phyloP scores from a whole-genome alignment of 1,140 invertebrate species.

The Cotesia vestalis region DNA sequence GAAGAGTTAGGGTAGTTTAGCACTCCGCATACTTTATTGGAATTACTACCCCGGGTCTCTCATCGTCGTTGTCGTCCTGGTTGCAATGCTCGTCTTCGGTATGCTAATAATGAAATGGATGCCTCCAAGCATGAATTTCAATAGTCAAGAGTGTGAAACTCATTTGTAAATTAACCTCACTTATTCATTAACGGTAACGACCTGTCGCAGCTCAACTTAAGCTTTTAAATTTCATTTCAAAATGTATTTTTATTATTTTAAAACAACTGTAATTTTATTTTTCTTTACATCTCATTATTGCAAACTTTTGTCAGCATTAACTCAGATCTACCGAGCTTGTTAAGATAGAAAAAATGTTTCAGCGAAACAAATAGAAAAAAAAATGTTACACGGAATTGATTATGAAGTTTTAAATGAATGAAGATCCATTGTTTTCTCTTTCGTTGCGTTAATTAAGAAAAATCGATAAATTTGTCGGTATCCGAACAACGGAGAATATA shows the following conservation, averaged over 20 bases:
- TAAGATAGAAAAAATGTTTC: too few species aligned
- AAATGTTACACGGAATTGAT: too few species aligned
- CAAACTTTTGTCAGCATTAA: too few species aligned
- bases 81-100: slow-evolving; percentile 29
- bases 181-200: slow-evolving; percentile 62
- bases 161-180: slow-evolving; percentile 62
- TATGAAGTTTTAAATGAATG: too few species aligned
- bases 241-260: slow-evolving; percentile 3
- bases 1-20: too few species aligned
- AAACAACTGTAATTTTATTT: neutral
- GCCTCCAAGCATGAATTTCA: slow-evolving; percentile 49
- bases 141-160: slow-evolving; percentile 51
- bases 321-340: too few species aligned
- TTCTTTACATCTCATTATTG: neutral
- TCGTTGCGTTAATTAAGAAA: too few species aligned
- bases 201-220: slow-evolving; percentile 41
- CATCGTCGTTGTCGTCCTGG: slow-evolving; percentile 4
- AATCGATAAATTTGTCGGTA: neutral
- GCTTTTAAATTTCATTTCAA: slow-evolving; percentile 32
- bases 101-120: slow-evolving; percentile 61
- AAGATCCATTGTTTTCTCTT: too few species aligned
- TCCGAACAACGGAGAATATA: neutral
- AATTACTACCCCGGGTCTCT: neutral
- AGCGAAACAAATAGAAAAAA: too few species aligned
- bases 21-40: neutral